A percentile compares a stretch with the other conserved stretches of the same genome.
These are phyloP conservation scores for Brachyopa scutellaris DNA, from an alignment of 2,888 invertebrate genomes.

Conservation along the genomic window DNA sequence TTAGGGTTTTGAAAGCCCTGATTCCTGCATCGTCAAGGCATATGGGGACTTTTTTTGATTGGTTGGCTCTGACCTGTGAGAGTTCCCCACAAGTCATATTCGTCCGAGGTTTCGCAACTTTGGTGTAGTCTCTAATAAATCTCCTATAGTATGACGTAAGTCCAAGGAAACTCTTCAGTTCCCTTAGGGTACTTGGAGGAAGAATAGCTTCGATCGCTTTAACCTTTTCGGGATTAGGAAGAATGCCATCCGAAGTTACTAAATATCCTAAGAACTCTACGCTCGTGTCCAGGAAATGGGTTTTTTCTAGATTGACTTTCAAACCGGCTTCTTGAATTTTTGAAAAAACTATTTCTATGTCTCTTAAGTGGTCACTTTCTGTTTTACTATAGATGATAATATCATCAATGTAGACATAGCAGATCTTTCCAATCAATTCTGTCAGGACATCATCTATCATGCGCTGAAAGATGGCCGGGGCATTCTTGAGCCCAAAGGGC, in stretches of 20 bases:
- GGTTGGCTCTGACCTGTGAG: slow-evolving; percentile 51
- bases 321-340: slow-evolving; percentile 31
- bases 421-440: slow-evolving; percentile 52
- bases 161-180: slow-evolving; percentile 56
- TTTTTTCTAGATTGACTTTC: slow-evolving; percentile 54
- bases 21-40: slow-evolving; percentile 23
- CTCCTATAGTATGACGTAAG: slow-evolving; percentile 55
- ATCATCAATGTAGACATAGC: slow-evolving; percentile 71
- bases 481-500: slow-evolving; percentile 28
- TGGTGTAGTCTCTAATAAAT: slow-evolving; percentile 63
- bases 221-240: slow-evolving; percentile 41
- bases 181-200: slow-evolving; percentile 50
- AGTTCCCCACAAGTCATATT: slow-evolving; percentile 61
- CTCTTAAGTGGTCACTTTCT: slow-evolving; percentile 37
- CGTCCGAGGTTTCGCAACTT: slow-evolving; percentile 19
- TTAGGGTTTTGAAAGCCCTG: slow-evolving; percentile 57
- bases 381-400: slow-evolving; percentile 64
- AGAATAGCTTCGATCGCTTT: slow-evolving; percentile 35
- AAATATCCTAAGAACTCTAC: slow-evolving; percentile 61
- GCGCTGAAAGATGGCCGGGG: slow-evolving; percentile 66
- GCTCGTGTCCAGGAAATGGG: slow-evolving; percentile 52
- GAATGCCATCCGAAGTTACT: slow-evolving; percentile 51
- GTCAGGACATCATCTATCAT: slow-evolving; percentile 71
- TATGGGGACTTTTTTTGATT: slow-evolving; percentile 53
- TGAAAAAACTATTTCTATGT: slow-evolving; percentile 47